These are phyloP conservation scores for Listronotus oregonensis DNA, from an alignment of 1,140 invertebrate species.

Conservation along the genomic window DNA sequence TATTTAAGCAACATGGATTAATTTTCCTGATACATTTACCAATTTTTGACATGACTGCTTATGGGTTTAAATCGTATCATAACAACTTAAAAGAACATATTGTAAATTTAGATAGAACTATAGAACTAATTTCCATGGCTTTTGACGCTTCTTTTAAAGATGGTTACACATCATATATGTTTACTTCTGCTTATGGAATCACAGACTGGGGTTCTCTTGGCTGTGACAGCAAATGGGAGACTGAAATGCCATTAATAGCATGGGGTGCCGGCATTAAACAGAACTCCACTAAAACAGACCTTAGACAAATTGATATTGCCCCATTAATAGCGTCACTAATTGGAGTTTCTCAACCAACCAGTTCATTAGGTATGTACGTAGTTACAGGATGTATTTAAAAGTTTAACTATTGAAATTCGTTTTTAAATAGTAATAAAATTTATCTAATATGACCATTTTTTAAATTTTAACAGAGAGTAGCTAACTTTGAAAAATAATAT, in stretches of 20 bases:
- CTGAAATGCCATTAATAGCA: slow-evolving; percentile 4
- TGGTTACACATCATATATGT: not conserved
- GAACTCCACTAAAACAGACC: not conserved
- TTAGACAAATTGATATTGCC: slow-evolving; percentile 4
- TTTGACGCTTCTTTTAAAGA: not conserved
- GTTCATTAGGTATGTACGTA: not conserved
- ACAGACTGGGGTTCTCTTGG: slow-evolving; percentile 6
- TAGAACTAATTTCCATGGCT: not conserved
- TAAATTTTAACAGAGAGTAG: no score
- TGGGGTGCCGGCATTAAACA: slow-evolving; percentile 7
- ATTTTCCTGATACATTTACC: slow-evolving; percentile 6
- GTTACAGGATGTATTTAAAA: no score
- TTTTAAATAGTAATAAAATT: no score
- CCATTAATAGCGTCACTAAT: not conserved
- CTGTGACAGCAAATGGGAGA: not conserved
- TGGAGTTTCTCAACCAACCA: not conserved
- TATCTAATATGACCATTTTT: slow-evolving; percentile 4
- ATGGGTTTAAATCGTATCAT: no score
- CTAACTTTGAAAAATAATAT: no score
- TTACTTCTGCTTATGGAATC: slow-evolving; percentile 5
- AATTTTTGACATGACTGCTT: not conserved
- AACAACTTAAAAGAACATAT: no score
- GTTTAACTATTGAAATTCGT: not conserved
- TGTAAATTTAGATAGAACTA: not conserved
- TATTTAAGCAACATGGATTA: not conserved